Evolutionary conservation across 2,113 vertebrate genomes (phyloP).

Genomic region (Heterotilapia buettikoferi): DNA sequence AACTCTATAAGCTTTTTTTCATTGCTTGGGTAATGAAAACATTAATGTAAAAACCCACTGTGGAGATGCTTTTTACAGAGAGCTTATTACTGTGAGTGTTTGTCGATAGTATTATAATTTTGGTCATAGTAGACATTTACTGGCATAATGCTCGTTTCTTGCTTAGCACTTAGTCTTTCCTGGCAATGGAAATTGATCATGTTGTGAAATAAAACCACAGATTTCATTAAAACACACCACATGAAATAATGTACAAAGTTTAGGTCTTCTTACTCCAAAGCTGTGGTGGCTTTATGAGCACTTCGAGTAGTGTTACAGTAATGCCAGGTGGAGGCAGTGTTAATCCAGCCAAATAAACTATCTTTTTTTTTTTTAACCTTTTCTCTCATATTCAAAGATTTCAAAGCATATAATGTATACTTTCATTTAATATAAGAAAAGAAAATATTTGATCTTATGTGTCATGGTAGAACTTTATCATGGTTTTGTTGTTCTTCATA

Average conservation of each 20-base stretch:
- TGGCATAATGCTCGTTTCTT: not conserved
- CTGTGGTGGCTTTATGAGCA: not conserved
- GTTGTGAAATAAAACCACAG: not conserved
- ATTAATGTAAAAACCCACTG: not conserved
- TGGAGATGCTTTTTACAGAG: not conserved
- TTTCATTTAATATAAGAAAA: not conserved
- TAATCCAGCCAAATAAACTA: not conserved
- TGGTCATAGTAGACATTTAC: not conserved
- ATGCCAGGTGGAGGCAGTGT: constrained; percentile 45
- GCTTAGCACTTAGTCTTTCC: not conserved
- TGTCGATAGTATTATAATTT: not conserved
- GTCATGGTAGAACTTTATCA: not conserved
- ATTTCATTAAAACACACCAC: not conserved
- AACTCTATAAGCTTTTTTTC: not conserved
- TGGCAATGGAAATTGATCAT: not conserved
- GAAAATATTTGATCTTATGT: not conserved
- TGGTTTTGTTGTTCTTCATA: not conserved
- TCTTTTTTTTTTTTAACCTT: not conserved
- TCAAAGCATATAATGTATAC: not conserved
- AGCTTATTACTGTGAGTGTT: not conserved
- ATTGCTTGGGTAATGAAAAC: not conserved
- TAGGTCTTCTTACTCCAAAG: not conserved
- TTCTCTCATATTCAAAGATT: not conserved
- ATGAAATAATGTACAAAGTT: not conserved
- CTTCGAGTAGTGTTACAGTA: not conserved